Percentiles rank a stretch among this genome's conserved stretches.
Evolutionary conservation across 2,113 vertebrate genomes (phyloP).

Genomic region (Fregata magnificens): DNA sequence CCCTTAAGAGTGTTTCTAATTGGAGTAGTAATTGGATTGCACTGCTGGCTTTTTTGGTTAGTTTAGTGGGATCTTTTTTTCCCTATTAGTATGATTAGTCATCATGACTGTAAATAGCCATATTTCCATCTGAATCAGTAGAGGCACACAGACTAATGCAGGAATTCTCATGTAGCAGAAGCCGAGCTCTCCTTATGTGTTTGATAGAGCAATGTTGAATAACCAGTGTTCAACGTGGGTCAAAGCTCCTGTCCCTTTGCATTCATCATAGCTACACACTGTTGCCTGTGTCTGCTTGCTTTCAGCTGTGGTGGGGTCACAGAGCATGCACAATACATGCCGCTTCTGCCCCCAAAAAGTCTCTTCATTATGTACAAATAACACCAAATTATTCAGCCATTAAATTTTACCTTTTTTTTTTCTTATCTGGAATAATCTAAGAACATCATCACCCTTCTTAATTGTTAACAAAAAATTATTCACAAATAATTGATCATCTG

Average conservation of each 20-base stretch:
- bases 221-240: accelerated
- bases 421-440: neutral
- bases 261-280: neutral
- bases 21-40: neutral
- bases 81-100: neutral
- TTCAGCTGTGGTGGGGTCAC: neutral
- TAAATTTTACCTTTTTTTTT: neutral
- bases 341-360: neutral
- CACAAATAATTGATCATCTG: neutral
- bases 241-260: neutral
- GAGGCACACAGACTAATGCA: neutral
- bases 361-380: neutral
- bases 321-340: neutral
- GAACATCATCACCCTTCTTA: neutral
- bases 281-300: neutral
- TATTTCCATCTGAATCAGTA: neutral
- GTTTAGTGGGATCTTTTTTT: neutral
- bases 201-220: neutral
- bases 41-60: neutral
- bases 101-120: neutral
- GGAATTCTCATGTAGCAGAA: neutral
- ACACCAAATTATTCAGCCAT: neutral
- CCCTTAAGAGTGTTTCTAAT: neutral
- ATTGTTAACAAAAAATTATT: neutral
- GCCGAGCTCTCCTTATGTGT: neutral